Base-by-base conservation (phyloP, 2,797 vertebrate genomes). In the Fringilla coelebs region DNA sequence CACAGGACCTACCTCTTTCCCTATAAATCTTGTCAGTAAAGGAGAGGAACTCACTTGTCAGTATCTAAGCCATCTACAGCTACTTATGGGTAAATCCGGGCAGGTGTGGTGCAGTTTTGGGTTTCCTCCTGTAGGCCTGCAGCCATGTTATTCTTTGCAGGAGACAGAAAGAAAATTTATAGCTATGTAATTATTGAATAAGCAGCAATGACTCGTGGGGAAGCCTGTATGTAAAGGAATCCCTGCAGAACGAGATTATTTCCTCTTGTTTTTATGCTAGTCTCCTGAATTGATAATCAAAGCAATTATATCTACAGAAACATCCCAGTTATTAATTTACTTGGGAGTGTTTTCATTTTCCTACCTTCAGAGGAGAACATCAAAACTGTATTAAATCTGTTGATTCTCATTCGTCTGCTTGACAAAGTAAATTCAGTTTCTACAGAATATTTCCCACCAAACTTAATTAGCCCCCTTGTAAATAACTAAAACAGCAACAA, bases 1-100 rank as follows among this genome's bases (percentile, higher is more conserved):
- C 72, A 86, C 26, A 6, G 16, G 13, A 25, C 46, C 49, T 67
- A 58, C 4, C 16, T 49, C 20, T 86, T 88, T 88, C 10, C 13
- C 58, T 81, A 92, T 96, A 96, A 96, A 96, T 96, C 90, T 89
- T 93, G 49, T 84, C 57, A 77, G 20, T 34, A 77, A 83, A 75
- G 70, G 38, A 95, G 54, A 25, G 60, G 72, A 95, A 80, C 65
- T 93, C 32, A 26, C 68, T 80, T 93, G 81, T 89, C 84, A 45
- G 41, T 90, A 75, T 96, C 95, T 85, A 49, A 92, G 63, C 26
- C 34, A 85, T 89, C 93, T 94, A 83, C 79, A 89, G 68, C 57
- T 94, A 84, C 78, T 76, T 71, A 77, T 0, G 4, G 36, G 66
- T 89, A 88, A 83, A 88, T 85, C 14, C 0, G 1, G 31, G 45